Evolutionary conservation across 2,888 invertebrate genomes (phyloP).

Genomic region (Cephus pygmeus): DNA sequence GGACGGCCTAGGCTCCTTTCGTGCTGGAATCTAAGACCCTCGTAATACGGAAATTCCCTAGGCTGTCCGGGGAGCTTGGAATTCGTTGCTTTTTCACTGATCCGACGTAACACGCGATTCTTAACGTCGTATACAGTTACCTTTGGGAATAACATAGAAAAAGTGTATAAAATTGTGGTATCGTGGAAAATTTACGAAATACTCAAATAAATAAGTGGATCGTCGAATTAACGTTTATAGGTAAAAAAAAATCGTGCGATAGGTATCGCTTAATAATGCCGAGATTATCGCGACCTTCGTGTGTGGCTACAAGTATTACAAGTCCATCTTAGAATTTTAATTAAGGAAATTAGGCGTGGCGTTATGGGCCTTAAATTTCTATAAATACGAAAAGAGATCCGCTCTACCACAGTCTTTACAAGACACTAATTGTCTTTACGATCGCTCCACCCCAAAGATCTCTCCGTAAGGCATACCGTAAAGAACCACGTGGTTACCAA

Average conservation of each 20-base stretch:
- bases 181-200: background rate
- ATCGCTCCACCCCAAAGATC: conserved; percentile 29
- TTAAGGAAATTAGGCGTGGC: conserved; percentile 54
- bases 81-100: background rate
- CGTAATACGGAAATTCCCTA: background rate
- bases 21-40: background rate
- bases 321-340: conserved; percentile 49
- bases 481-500: background rate
- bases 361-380: conserved; percentile 54
- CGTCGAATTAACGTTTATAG: background rate
- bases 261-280: background rate
- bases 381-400: conserved; percentile 42
- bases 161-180: background rate
- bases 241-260: background rate
- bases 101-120: background rate
- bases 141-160: too few species aligned
- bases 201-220: background rate
- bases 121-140: background rate
- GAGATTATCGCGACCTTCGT: conserved; percentile 6
- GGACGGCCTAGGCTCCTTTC: background rate
- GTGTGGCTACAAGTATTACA: conserved; percentile 34
- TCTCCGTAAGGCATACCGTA: background rate
- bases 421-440: conserved; percentile 60
- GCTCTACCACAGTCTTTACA: conserved; percentile 23
- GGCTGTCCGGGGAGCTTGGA: background rate